Conservation (phyloP, 2,113 vertebrate species). For the Physeter macrocephalus region DNA sequence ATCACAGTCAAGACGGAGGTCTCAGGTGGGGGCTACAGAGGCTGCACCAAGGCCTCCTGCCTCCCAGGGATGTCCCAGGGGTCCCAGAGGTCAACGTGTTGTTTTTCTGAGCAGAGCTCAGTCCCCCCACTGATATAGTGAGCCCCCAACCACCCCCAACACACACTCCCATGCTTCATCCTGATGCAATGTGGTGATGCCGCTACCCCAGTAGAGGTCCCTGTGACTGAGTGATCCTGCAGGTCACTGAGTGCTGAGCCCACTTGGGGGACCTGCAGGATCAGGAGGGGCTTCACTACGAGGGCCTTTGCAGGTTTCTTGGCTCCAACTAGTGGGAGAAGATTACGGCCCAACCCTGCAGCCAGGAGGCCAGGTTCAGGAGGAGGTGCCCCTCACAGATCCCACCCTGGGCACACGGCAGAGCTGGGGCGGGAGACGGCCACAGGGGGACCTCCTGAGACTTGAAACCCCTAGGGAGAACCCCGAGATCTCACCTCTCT, state of each 20-base stretch:
- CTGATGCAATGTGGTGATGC: background rate
- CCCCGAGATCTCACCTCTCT: background rate
- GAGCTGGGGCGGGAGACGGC: background rate
- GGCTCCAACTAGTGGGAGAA: background rate
- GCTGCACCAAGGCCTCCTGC: background rate
- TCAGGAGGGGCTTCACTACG: accelerated
- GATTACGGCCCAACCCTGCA: accelerated
- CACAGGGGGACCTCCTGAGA: background rate
- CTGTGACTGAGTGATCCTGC: background rate
- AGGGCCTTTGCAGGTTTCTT: background rate
- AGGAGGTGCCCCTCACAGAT: background rate
- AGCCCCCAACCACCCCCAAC: no score
- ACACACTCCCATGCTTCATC: background rate
- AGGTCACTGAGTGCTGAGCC: no score
- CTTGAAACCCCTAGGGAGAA: background rate
- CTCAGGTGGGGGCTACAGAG: background rate
- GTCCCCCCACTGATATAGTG: background rate
- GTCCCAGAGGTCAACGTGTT: background rate
- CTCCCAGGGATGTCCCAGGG: background rate
- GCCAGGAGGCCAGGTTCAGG: background rate
- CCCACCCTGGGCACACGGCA: background rate
- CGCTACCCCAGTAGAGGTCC: background rate
- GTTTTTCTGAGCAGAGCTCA: no score
- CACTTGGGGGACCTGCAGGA: no score
- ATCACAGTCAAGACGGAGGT: no score